These are phyloP conservation scores for Proterorhinus semilunaris DNA, from an alignment of 2,113 vertebrate genomes.

Conservation along the genomic window DNA sequence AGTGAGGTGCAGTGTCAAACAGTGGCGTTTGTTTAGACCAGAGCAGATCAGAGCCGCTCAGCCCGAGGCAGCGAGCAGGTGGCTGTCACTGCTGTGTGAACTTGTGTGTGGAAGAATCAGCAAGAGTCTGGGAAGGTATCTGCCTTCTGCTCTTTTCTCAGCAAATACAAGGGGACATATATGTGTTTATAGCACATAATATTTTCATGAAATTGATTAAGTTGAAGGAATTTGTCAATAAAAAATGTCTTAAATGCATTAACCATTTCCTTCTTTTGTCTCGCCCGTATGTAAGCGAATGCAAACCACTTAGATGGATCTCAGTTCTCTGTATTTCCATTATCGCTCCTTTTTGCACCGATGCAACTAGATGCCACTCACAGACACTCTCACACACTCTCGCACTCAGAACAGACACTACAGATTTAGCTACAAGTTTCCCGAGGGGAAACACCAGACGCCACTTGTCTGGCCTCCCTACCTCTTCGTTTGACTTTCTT, in stretches of 20 bases:
- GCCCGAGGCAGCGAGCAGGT: conserved; percentile 71
- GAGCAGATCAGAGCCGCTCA: conserved; percentile 58
- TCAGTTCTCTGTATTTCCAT: conserved; percentile 58
- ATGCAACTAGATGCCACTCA: conserved; percentile 67
- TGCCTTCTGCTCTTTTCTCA: conserved; percentile 7
- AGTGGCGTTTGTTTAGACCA: conserved; percentile 63
- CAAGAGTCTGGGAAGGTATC: conserved; percentile 9
- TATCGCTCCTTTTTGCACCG: conserved; percentile 55
- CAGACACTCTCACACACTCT: conserved; percentile 42
- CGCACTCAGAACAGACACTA: conserved; percentile 57
- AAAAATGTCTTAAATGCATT: neutral
- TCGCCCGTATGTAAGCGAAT: conserved; percentile 36
- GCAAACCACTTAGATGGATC: conserved; percentile 51
- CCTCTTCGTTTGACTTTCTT: conserved; percentile 26
- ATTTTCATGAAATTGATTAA: neutral
- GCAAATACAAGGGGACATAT: neutral
- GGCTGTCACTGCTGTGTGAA: conserved; percentile 68
- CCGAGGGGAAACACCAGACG: conserved; percentile 65
- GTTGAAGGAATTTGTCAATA: neutral
- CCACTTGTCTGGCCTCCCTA: conserved; percentile 64
- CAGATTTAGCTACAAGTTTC: conserved; percentile 73
- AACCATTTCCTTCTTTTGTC: neutral
- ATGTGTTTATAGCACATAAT: neutral
- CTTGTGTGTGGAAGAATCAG: conserved; percentile 23
- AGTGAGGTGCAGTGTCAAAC: conserved; percentile 39